A percentile compares a stretch with the other conserved stretches of the same genome.
These are phyloP conservation scores for Onychomys torridus DNA, from an alignment of 2,797 vertebrate species.

Conservation along the genomic window DNA sequence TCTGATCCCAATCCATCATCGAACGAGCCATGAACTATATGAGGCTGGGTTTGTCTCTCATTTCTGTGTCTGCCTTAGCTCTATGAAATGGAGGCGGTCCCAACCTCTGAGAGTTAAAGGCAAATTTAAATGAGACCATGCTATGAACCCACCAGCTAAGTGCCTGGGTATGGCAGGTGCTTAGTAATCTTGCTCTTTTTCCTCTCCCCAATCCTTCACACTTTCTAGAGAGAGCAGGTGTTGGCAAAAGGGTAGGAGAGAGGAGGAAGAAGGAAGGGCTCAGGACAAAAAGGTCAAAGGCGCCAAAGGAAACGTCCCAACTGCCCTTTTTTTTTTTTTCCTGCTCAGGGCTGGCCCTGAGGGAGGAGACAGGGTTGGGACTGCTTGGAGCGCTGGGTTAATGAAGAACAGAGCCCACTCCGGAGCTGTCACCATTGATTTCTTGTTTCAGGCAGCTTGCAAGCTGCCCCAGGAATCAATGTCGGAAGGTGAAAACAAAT, in stretches of 20 bases:
- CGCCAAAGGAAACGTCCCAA: not conserved
- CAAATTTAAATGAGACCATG: not conserved
- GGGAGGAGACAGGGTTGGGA: conserved; percentile 52
- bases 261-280: not conserved
- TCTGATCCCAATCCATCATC: not conserved
- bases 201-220: not conserved
- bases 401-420: conserved; percentile 71
- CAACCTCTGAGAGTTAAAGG: not conserved
- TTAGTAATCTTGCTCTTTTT: not conserved
- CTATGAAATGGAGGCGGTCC: not conserved
- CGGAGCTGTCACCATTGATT: conserved; percentile 79
- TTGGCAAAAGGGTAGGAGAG: not conserved
- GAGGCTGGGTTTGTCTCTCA: not conserved
- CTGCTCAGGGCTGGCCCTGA: conserved; percentile 43
- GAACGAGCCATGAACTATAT: not conserved
- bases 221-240: not conserved
- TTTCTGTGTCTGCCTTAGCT: not conserved
- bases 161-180: fast-evolving
- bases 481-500: conserved; percentile 83
- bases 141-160: not conserved
- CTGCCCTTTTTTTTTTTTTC: not conserved
- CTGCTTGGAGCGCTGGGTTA: conserved; percentile 54
- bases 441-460: conserved; percentile 75
- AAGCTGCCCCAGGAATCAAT: conserved; percentile 81
- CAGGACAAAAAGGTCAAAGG: not conserved